Evolutionary conservation across 2,797 vertebrate species (phyloP), one percentile per base, ranked within the genome.

Genomic region (Sphenodon punctatus): DNA sequence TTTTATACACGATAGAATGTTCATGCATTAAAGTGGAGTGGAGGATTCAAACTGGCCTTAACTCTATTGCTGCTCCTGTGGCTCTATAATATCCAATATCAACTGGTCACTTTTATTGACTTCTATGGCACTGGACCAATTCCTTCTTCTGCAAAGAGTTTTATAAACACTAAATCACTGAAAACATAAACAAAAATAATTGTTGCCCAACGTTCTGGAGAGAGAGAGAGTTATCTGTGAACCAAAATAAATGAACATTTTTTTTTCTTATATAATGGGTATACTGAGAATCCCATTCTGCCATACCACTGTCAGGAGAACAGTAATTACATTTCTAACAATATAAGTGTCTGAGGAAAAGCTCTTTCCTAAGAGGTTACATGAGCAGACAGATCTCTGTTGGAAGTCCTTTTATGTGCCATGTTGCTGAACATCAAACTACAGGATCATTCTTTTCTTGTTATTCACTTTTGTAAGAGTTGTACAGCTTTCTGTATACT

Each of bases 321-420:
- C 8, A 79, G 25, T 60, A 89, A 76, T 74, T 77, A 70, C 34
- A 88, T 69, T 86, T 76, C 66, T 78, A 75, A 73, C 14, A 74
- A 55, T 45, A 84, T 46, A 64, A 48, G 2, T 39, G 10, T 86
- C 78, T 3, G 11, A 88, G 42, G 41, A 22, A 88, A 90, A 80
- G 63, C 7, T 80, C 23, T 74, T 71, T 75, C 46, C 75, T 46
- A 84, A 79, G 60, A 76, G 30, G 43, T 73, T 89, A 46, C 32
- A 68, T 60, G 27, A 53, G 69, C 61, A 80, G 67, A 74, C n/a
- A 39, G 61, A 85, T 5, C 81, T 78, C 82, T 84, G 72, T 73
- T 84, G 82, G 77, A 89, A 82, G 39, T 78, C 20, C 42, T 84
- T 88, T 84, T 81, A 87, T 90, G 89, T 88, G 42, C 71, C 30